Evolutionary conservation across 2,797 vertebrate species (phyloP).

Genomic region (Orestias chungarensis): DNA sequence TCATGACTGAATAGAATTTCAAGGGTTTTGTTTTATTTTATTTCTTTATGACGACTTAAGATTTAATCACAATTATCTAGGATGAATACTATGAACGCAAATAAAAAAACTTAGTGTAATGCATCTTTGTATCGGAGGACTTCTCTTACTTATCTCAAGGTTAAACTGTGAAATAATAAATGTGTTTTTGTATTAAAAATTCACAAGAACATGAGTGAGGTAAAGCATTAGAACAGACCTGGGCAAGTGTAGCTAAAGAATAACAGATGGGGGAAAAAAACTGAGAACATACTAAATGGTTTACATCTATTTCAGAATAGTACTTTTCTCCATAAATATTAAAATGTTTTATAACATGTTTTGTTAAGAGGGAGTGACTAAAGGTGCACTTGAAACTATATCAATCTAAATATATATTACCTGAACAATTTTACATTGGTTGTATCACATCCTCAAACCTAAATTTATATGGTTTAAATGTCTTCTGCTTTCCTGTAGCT

Average conservation of each 20-base stretch:
- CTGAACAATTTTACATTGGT: too few relatives aligned
- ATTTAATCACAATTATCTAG: not conserved
- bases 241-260: not conserved
- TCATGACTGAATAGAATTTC: not conserved
- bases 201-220: not conserved
- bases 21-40: not conserved
- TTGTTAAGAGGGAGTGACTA: too few relatives aligned
- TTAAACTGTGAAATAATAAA: conserved; percentile 1
- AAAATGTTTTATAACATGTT: not conserved
- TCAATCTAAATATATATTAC: too few relatives aligned
- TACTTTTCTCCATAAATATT: not conserved
- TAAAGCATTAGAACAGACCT: not conserved
- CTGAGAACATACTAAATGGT: not conserved
- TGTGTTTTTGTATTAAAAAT: not conserved
- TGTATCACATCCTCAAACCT: too few relatives aligned
- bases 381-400: too few relatives aligned
- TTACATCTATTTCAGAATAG: not conserved
- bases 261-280: not conserved
- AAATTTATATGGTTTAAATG: too few relatives aligned
- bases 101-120: not conserved
- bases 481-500: too few relatives aligned
- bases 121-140: not conserved
- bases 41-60: not conserved
- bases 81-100: not conserved
- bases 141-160: conserved; percentile 1